Base-by-base conservation (phyloP, 2,888 invertebrate species). In the Apodemia zela region DNA sequence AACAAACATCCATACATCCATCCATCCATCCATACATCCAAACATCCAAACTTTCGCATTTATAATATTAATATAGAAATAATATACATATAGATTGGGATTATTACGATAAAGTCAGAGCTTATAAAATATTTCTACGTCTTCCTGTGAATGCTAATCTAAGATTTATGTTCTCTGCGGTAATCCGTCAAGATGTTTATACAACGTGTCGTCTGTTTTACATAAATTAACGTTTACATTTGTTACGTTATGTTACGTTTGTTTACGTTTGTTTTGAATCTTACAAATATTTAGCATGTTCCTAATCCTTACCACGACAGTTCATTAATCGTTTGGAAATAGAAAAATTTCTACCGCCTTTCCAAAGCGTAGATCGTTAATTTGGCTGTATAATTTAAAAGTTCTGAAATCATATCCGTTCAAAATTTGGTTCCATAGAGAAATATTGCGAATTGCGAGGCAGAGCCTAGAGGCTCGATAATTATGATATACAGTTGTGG, bases 181-280 rank as follows among this genome's bases (percentile, higher is more conserved):
- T 57, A 25, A 57, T 57, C 54, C 54, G 29, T 57, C 54, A 57
- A 54, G 25, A 57, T 57, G 54, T 57, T 57, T 57, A 57, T 21
- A 25, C 25, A 25, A 13, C 21, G 25, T 15, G 54, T 25, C 51
- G 18, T 57, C 54, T 57, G 54, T 57, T 57, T 25, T 29, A 57
- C 54, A n/a, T 15, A 57, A 57, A 57, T 57, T 57, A 29, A 47
- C 45, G 45, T 47, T 47, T 47, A 47, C 42, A 42, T 42, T 42
- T 47, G n/a, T 47, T 47, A 47, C 45, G 45, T 47, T 45, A 45
- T n/a, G 54, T 25, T 57, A 57, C 54, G 45, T 57, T 57, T 57
- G 54, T 57, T 25, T 57, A 57, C 54, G 15, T 57, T 57, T 15
- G 1, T 25, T 29, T 25, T 57, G 25, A 57, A n/a, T n/a, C 3